Conservation (phyloP, 2,113 vertebrate genomes). For the Tylochromis polylepis region DNA sequence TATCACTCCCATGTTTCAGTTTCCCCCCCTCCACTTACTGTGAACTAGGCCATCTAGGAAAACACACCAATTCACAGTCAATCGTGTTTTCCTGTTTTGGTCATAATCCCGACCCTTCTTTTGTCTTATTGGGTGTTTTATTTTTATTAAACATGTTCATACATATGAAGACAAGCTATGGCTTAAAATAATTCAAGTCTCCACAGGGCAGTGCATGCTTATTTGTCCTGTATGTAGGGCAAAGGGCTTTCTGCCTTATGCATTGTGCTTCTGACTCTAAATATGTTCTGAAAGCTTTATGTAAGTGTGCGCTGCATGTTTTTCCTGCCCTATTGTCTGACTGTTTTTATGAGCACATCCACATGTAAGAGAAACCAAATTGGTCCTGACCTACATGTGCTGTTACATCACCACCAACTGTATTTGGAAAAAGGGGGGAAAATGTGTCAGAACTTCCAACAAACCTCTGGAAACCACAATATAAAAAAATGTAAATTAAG, state of each 20-base stretch:
- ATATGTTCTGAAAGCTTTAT: neutral
- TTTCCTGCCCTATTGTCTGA: neutral
- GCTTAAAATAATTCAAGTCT: neutral
- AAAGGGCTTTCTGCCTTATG: neutral
- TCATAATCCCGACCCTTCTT: neutral
- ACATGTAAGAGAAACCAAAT: conserved; percentile 1
- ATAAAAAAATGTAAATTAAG: neutral
- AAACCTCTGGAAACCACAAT: neutral
- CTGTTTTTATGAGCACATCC: neutral
- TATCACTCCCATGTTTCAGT: neutral
- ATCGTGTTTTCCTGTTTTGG: neutral
- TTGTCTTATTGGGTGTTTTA: neutral
- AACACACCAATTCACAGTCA: neutral
- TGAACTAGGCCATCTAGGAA: neutral
- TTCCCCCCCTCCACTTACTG: accelerated
- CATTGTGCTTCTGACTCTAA: neutral
- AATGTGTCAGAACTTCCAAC: neutral
- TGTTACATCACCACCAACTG: conserved; percentile 45
- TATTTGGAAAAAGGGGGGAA: neutral
- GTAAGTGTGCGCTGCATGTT: neutral
- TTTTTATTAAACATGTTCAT: neutral
- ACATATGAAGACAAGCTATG: neutral
- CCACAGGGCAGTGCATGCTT: neutral
- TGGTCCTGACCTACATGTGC: conserved; percentile 43
- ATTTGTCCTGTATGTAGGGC: neutral